Conservation (phyloP, 1,140 invertebrate genomes). For the Ostrea edulis region DNA sequence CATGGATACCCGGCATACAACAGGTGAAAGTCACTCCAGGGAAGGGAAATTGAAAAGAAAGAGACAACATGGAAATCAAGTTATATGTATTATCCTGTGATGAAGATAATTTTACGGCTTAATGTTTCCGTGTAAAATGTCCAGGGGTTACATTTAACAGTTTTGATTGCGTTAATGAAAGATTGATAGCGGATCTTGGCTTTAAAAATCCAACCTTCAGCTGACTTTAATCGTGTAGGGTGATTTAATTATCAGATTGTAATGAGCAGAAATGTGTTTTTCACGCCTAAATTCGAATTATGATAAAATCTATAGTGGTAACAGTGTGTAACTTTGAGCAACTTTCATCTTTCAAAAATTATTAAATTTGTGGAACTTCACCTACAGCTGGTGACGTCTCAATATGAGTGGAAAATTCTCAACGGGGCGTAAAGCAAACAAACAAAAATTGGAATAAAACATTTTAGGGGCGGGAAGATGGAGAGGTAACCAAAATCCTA, state of each 20-base stretch:
- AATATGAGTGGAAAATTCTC: too few species aligned
- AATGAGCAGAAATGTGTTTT: background rate
- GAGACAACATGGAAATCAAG: background rate
- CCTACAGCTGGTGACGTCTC: too few species aligned
- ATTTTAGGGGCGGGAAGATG: too few species aligned
- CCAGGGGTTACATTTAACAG: slow-evolving; percentile 3
- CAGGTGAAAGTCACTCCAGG: background rate
- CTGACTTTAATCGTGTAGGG: background rate
- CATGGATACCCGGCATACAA: slow-evolving; percentile 13
- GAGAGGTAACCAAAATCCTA: too few species aligned
- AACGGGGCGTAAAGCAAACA: too few species aligned
- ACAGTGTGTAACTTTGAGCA: too few species aligned
- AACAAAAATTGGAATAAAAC: too few species aligned
- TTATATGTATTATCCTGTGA: slow-evolving; percentile 22
- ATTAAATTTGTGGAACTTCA: too few species aligned
- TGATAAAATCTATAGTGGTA: too few species aligned
- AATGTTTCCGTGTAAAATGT: slow-evolving; percentile 4
- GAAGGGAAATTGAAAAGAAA: slow-evolving; percentile 19
- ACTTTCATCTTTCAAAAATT: too few species aligned
- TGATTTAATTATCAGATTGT: background rate
- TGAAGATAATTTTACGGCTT: slow-evolving; percentile 11
- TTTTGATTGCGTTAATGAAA: slow-evolving; percentile 21
- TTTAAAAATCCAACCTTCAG: background rate
- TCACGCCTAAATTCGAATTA: too few species aligned
- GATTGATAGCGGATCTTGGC: background rate